A percentile compares a stretch with the other conserved stretches of the same genome.
These are phyloP conservation scores for Palythoa grandiflora DNA, from an alignment of 92 coral and sea anemone genomes.

Conservation along the genomic window DNA sequence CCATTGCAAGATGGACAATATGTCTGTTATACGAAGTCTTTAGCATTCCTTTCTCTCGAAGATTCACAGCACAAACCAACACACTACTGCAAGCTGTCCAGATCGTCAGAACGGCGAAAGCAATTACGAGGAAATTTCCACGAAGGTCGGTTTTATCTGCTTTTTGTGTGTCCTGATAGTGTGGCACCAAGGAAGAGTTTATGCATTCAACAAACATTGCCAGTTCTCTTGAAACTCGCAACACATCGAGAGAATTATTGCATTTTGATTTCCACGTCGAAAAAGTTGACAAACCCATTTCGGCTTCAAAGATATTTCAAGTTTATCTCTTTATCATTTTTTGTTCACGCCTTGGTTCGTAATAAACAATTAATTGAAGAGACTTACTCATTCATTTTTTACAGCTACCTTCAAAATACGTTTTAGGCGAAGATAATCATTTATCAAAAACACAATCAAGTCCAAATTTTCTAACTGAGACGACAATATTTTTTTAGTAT, in stretches of 20 bases:
- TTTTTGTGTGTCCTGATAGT: background rate
- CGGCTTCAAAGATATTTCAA: background rate
- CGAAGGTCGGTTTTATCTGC: background rate
- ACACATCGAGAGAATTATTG: background rate
- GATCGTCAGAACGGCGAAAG: constrained; percentile 43
- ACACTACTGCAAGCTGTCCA: constrained; percentile 60
- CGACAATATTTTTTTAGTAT: background rate
- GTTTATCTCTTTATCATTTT: background rate
- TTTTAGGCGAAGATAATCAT: background rate
- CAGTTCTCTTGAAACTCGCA: background rate
- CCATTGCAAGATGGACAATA: constrained; percentile 64
- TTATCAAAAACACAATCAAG: background rate
- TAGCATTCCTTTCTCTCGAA: constrained; percentile 60
- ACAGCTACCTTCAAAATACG: background rate
- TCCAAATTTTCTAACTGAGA: background rate
- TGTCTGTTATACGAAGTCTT: constrained; percentile 62
- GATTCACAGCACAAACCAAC: constrained; percentile 63
- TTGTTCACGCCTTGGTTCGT: background rate
- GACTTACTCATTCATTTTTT: background rate
- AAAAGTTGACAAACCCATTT: background rate
- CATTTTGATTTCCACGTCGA: background rate
- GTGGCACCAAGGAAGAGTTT: background rate
- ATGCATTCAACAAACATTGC: constrained; percentile 5
- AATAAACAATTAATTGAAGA: background rate
- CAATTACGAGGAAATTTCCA: constrained; percentile 35